Conservation (phyloP, 2,888 invertebrate species). For the Tuta absoluta region DNA sequence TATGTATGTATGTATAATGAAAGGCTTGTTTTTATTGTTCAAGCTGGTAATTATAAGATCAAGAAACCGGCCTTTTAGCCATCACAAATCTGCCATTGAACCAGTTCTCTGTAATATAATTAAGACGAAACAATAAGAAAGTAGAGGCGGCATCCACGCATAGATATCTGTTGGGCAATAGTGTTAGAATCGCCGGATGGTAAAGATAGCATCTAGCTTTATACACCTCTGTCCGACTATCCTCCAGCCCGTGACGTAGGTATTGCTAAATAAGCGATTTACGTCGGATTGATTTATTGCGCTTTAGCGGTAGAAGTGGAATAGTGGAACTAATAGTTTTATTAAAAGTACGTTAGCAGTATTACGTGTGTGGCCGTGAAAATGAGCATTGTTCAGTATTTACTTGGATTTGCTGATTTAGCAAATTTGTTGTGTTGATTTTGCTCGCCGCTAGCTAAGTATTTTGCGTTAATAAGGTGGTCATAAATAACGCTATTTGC, state of each 20-base stretch:
- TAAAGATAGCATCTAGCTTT: constrained; percentile 57
- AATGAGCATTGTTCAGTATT: constrained; percentile 8
- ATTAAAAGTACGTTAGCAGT: constrained; percentile 28
- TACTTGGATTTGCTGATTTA: not conserved
- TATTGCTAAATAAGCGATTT: constrained; percentile 63
- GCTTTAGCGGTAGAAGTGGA: constrained; percentile 43
- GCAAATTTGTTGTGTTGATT: constrained; percentile 1
- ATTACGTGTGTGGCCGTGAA: constrained; percentile 19
- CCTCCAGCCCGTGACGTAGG: constrained; percentile 48
- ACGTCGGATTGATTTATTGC: constrained; percentile 60
- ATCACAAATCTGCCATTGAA: constrained; percentile 56
- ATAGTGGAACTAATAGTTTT: constrained; percentile 38
- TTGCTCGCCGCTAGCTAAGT: too few relatives aligned
- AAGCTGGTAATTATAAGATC: not conserved
- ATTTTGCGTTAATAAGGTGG: not conserved
- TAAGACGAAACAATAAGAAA: constrained; percentile 77
- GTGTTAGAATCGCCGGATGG: constrained; percentile 74
- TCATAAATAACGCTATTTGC: too few relatives aligned
- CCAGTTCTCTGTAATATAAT: constrained; percentile 58
- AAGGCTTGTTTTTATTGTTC: not conserved
- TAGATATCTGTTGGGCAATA: constrained; percentile 64
- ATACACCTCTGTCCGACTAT: constrained; percentile 24
- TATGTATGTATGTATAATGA: not conserved
- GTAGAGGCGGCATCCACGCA: constrained; percentile 47
- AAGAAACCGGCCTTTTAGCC: constrained; percentile 17